These are phyloP conservation scores for Lordiphosa clarofinis DNA, from an alignment of 1,140 invertebrate species.

Conservation along the genomic window DNA sequence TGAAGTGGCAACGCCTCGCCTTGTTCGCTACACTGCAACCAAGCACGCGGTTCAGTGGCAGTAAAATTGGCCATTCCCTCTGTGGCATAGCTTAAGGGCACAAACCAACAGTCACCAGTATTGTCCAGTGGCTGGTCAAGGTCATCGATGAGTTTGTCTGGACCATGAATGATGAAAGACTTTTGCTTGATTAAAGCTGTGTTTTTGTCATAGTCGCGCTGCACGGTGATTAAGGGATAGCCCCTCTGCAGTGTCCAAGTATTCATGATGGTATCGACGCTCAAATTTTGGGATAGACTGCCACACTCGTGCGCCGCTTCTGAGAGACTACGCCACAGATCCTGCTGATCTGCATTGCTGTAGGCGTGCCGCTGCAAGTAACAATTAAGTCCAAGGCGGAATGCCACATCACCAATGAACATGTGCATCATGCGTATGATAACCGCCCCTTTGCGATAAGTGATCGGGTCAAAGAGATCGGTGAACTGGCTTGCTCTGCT, in stretches of 20 bases:
- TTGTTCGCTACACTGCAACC: conserved; percentile 80
- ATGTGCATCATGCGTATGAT: conserved; percentile 93
- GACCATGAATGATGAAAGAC: conserved; percentile 69
- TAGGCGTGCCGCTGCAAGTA: conserved; percentile 84
- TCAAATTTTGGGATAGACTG: conserved; percentile 80
- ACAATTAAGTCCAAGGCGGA: conserved; percentile 83
- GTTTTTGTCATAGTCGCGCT: conserved; percentile 81
- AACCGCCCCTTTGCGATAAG: conserved; percentile 90
- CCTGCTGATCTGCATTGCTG: conserved; percentile 87
- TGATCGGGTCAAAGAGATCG: conserved; percentile 93
- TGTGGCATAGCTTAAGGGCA: conserved; percentile 84
- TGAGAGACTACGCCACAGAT: conserved; percentile 89
- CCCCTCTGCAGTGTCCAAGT: conserved; percentile 91
- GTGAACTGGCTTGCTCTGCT: conserved; percentile 87
- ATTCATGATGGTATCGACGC: conserved; percentile 86
- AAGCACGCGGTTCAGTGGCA: conserved; percentile 82
- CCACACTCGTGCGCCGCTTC: conserved; percentile 80
- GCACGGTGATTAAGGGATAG: conserved; percentile 87
- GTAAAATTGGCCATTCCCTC: conserved; percentile 82
- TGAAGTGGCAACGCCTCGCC: conserved; percentile 14
- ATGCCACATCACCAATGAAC: conserved; percentile 89
- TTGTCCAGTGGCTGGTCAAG: neutral
- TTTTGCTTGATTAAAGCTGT: conserved; percentile 81
- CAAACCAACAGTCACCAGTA: conserved; percentile 80
- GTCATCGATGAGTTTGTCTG: conserved; percentile 2